Base-by-base conservation (phyloP, 2,888 invertebrate species). In the Melanophora roralis region DNA sequence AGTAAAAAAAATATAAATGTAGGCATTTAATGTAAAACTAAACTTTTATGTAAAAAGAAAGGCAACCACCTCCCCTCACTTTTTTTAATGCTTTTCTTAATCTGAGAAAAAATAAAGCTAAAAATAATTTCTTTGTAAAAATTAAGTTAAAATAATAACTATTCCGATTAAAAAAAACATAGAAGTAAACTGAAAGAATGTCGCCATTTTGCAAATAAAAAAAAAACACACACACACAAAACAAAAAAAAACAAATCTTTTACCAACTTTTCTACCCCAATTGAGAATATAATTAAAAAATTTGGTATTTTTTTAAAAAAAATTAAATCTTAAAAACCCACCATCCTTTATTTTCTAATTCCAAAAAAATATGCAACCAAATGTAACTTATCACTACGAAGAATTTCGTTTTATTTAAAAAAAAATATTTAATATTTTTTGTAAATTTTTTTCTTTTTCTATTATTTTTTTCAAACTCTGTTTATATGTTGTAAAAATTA, bases 101-200 rank as follows among this genome's bases (percentile, higher is more conserved):
- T 16, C 65, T 5, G 72, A 73, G 45, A 71, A 78, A 62, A 49
- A 21, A 5, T 27, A 51, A 74, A 57, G 59, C 65, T 76, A 62
- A 51, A 85, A 88, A 88, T 88, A 88, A 88, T 88, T 88, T 89
- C 88, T 89, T 89, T 88, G 88, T 89, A 88, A 88, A 86, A 47
- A n/a, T n/a, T n/a, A n/a, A n/a, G n/a, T 65, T 83, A 65, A 32
- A 71, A 78, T 72, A 23, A 36, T 9, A 59, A 40, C 27, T 32
- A 57, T 59, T 65, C 36, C 11, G 57, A 45, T 53, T 53, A 36
- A 32, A 65, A 86, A 86, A 87, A 87, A 87, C 86, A 86, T 86
- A 86, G 87, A 87, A 88, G 86, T 83, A 75, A 81, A 82, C 78
- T 81, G 4, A 43, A 86, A 85, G 85, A 84, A 87, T 88, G 89